Conservation (phyloP, 1,140 invertebrate species). For the Bombus terrestris region DNA sequence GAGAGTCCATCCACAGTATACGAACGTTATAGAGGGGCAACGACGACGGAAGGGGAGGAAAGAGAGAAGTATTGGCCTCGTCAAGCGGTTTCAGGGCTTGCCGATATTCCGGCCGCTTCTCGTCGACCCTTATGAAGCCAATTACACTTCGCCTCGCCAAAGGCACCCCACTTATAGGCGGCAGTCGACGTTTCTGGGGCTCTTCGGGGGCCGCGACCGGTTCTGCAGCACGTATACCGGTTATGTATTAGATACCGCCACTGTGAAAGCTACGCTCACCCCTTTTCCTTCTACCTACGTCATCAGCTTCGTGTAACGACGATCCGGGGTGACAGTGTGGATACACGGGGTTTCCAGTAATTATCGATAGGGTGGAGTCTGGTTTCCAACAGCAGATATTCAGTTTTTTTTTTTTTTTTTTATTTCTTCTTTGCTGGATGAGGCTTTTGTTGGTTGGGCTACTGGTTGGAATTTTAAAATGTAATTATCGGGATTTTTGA, state of each 20-base stretch:
- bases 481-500: not conserved
- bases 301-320: constrained; percentile 1
- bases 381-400: not conserved
- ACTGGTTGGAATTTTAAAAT: not conserved
- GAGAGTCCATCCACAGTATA: constrained; percentile 36
- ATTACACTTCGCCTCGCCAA: constrained; percentile 73
- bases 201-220: constrained; percentile 49
- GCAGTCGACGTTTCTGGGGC: constrained; percentile 50
- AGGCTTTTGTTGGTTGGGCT: not conserved
- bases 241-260: constrained; percentile 61
- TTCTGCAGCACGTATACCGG: constrained; percentile 60
- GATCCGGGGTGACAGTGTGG: not conserved
- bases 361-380: not conserved
- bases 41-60: constrained; percentile 28
- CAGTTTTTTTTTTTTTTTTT: not conserved
- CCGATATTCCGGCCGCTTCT: constrained; percentile 73
- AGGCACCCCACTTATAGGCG: constrained; percentile 70
- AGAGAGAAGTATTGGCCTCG: constrained; percentile 70
- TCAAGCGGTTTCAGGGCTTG: constrained; percentile 72
- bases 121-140: constrained; percentile 77
- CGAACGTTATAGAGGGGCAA: constrained; percentile 40
- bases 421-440: no score
- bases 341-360: not conserved
- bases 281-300: constrained; percentile 30
- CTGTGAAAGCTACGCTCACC: constrained; percentile 46